Evolutionary conservation across 2,797 vertebrate species (phyloP), one percentile per base, ranked within the genome.

Genomic region (Kryptolebias ocellatus): DNA sequence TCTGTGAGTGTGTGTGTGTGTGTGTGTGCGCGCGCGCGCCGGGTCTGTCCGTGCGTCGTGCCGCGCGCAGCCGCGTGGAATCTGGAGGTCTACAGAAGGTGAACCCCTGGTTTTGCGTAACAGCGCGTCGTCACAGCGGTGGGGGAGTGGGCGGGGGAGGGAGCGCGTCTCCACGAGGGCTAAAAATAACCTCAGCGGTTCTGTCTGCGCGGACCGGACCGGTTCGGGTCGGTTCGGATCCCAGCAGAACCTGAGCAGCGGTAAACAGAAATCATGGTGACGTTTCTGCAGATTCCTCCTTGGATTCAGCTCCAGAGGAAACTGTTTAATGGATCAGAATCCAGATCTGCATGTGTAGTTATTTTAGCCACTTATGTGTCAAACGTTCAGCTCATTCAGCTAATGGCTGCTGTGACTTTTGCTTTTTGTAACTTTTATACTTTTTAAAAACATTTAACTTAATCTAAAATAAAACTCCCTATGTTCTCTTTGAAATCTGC

Each of bases 91-190:
- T 27, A 58, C 67, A 76, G 79, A 88, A 88, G 90, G 92, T 93
- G 90, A 92, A 90, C 89, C 91, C 90, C 88, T 86, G 81, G 44
- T 91, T 90, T 91, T 91, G 86, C 90, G 90, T 92, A 91, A 91
- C 75, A 86, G 65, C 54, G 0, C 74, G 66, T 87, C 89, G 91
- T 92, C 91, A 90, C 66, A 54, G 6, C 76, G 73, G 73, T 64
- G 85, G 83, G 72, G 84, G 81, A 76, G 83, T 76, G 53, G 76
- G 85, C 73, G 81, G 89, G 76, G 53, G 72, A 60, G 79, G 84
- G 78, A 78, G 78, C 81, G 73, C 83, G 53, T 89, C 87, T 82
- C 70, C 78, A 63, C 39, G 54, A 28, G 14, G 58, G 71, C 90
- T 90, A 90, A 85, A 92, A 90, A 92, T 91, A 91, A 72, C 74